Evolutionary conservation across 1,140 invertebrate genomes (phyloP).

Genomic region (Macrostomum lignano): DNA sequence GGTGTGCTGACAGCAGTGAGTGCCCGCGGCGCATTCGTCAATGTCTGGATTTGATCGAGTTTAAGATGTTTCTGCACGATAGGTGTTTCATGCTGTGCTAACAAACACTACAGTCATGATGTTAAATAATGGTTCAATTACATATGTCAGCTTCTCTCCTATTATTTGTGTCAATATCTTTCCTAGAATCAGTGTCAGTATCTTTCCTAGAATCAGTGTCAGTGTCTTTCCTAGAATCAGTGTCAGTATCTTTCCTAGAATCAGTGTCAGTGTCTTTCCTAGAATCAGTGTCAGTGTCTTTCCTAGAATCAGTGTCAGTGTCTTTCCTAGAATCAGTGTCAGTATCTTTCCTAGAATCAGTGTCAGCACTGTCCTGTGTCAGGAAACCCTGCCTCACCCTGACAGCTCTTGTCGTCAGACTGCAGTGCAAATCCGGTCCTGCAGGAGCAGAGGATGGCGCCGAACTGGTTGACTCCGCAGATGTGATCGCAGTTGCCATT

Average conservation of each 20-base stretch:
- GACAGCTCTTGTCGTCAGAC: constrained; percentile 26
- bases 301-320: no score
- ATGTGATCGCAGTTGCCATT: constrained; percentile 27
- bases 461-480: constrained; percentile 24
- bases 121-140: no score
- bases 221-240: no score
- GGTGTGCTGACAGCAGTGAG: constrained; percentile 12
- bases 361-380: background rate
- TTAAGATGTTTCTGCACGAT: background rate
- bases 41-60: constrained; percentile 14
- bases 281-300: no score
- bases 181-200: no score
- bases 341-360: no score
- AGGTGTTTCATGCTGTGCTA: background rate
- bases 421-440: constrained; percentile 27
- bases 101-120: background rate
- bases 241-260: no score
- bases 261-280: no score
- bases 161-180: no score
- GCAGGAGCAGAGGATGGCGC: constrained; percentile 28
- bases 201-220: no score
- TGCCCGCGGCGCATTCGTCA: constrained; percentile 16
- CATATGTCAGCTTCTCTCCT: no score
- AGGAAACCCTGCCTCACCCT: constrained; percentile 13
- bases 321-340: no score